These are phyloP conservation scores for honey bee (Apis mellifera) DNA, from an alignment of 1,140 invertebrate species.

Conservation along the genomic window Amel_HAv3.1 CM009945.2:9254501-9255000, in stretches of 20 bases:
- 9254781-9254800: too few relatives aligned
- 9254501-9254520: conserved; percentile 33
- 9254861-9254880: background rate
- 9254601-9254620: conserved; percentile 31
- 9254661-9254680: conserved; percentile 10
- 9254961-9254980: background rate
- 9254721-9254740: too few relatives aligned
- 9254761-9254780: too few relatives aligned
- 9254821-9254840: too few relatives aligned
- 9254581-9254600: conserved; percentile 53
- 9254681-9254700: background rate
- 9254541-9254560: conserved; percentile 38
- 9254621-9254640: conserved; percentile 44
- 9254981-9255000: conserved; percentile 14
- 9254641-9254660: too few relatives aligned
- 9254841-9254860: too few relatives aligned
- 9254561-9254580: conserved; percentile 42
- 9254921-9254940: background rate
- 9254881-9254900: background rate
- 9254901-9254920: background rate
- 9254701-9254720: too few relatives aligned
- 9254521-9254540: conserved; percentile 16
- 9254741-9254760: too few relatives aligned
- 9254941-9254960: background rate
- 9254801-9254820: too few relatives aligned